Conservation (phyloP, 1,140 invertebrate genomes). For the Batillaria attramentaria region DNA sequence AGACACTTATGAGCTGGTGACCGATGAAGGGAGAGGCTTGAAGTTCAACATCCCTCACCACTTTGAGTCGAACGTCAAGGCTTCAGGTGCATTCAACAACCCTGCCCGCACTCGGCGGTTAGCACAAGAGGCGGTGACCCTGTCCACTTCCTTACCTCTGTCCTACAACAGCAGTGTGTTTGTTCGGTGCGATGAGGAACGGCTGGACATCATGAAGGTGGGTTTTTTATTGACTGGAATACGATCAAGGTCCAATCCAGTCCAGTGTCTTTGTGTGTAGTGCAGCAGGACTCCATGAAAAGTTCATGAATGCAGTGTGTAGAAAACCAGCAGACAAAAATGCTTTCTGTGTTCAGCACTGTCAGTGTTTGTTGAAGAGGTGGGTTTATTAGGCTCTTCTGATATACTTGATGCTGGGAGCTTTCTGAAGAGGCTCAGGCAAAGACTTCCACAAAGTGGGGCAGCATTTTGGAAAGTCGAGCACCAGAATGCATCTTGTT, state of each 20-base stretch:
- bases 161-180: constrained; percentile 96
- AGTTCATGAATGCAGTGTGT: too few species aligned
- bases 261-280: background rate
- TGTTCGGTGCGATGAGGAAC: constrained; percentile 94
- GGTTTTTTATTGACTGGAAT: background rate
- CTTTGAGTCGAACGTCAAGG: constrained; percentile 90
- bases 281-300: background rate
- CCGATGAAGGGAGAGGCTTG: constrained; percentile 81
- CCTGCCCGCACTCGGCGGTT: constrained; percentile 91
- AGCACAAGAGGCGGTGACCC: constrained; percentile 95
- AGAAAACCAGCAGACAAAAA: too few species aligned
- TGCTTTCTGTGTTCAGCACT: too few species aligned
- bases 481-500: too few species aligned
- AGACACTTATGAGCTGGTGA: constrained; percentile 94
- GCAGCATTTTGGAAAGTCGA: too few species aligned
- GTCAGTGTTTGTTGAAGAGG: too few species aligned
- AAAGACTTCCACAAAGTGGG: too few species aligned
- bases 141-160: constrained; percentile 93
- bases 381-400: too few species aligned
- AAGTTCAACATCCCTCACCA: constrained; percentile 92
- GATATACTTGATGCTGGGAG: too few species aligned
- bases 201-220: constrained; percentile 96
- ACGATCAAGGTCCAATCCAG: background rate
- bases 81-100: constrained; percentile 86
- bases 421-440: too few species aligned